Conservation (phyloP, 2,888 invertebrate genomes). For the Linnaemya tessellans region DNA sequence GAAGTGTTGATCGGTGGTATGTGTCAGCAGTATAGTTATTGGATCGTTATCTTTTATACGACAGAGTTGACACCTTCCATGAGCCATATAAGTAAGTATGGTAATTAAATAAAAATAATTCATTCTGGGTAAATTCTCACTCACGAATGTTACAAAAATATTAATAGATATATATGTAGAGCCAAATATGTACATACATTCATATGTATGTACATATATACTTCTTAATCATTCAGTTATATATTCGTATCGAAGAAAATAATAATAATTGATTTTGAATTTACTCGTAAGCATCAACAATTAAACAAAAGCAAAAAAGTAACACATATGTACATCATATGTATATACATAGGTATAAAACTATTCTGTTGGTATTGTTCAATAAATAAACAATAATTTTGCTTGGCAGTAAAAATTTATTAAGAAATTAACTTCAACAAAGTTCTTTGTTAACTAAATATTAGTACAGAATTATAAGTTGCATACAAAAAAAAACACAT, state of each 20-base stretch:
- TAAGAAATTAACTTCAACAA: slow-evolving; percentile 12
- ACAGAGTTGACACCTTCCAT: too few relatives aligned
- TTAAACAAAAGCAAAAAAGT: slow-evolving; percentile 20
- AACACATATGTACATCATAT: slow-evolving; percentile 9
- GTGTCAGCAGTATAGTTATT: too few relatives aligned
- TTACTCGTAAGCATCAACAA: slow-evolving; percentile 21
- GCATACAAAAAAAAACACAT: too few relatives aligned
- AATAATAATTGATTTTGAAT: slow-evolving; percentile 19
- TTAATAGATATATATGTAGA: too few relatives aligned
- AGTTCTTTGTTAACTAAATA: neutral
- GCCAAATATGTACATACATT: too few relatives aligned
- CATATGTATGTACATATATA: slow-evolving; percentile 1
- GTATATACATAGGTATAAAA: slow-evolving; percentile 7
- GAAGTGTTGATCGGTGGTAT: too few relatives aligned
- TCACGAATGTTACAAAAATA: too few relatives aligned
- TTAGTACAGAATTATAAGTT: neutral
- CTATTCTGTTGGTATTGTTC: neutral
- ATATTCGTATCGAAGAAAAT: slow-evolving; percentile 9
- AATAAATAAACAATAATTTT: slow-evolving; percentile 3
- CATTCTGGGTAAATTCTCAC: too few relatives aligned
- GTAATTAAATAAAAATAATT: too few relatives aligned
- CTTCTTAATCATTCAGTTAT: slow-evolving; percentile 44
- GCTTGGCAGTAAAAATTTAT: slow-evolving; percentile 3
- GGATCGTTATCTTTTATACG: too few relatives aligned
- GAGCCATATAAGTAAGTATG: too few relatives aligned